A percentile compares a stretch with the other conserved stretches of the same genome.
phyloP scores from a whole-genome alignment of 2,888 invertebrate genomes.

The Campoplex nolae region DNA sequence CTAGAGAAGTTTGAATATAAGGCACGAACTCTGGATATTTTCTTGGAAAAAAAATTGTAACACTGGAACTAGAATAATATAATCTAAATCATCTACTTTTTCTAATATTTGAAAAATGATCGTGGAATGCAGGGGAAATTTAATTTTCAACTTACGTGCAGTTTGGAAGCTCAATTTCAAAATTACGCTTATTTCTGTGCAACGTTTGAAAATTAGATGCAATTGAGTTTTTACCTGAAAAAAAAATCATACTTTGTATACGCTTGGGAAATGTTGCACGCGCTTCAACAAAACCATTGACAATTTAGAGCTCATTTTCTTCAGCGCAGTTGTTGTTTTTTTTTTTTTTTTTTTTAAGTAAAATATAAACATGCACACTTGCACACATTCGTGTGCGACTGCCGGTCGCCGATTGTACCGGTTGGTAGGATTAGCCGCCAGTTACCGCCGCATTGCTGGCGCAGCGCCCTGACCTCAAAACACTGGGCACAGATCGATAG shows the following conservation, averaged over 20 bases:
- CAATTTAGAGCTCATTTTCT: background rate
- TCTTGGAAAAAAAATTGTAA: no score
- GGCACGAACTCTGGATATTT: no score
- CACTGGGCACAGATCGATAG: slow-evolving; percentile 79
- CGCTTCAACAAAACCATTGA: background rate
- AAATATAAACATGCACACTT: slow-evolving; percentile 9
- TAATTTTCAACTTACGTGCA: no score
- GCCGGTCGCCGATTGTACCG: slow-evolving; percentile 71
- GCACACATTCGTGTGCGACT: slow-evolving; percentile 33
- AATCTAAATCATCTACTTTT: background rate
- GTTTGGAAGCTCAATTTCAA: background rate
- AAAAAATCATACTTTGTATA: background rate
- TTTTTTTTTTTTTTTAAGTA: background rate
- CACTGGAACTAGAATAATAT: background rate
- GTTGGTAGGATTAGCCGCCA: slow-evolving; percentile 71
- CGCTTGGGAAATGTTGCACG: background rate
- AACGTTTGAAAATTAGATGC: background rate
- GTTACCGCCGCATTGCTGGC: slow-evolving; percentile 82
- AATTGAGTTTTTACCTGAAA: background rate
- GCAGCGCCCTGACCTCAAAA: slow-evolving; percentile 84
- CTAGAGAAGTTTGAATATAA: no score
- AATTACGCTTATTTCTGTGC: background rate
- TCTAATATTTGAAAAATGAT: background rate
- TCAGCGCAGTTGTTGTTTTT: background rate
- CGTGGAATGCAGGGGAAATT: background rate